Evolutionary conservation across 53 echinoderm and acorn worm genomes (phyloP).

Genomic region (Crossaster papposus): DNA sequence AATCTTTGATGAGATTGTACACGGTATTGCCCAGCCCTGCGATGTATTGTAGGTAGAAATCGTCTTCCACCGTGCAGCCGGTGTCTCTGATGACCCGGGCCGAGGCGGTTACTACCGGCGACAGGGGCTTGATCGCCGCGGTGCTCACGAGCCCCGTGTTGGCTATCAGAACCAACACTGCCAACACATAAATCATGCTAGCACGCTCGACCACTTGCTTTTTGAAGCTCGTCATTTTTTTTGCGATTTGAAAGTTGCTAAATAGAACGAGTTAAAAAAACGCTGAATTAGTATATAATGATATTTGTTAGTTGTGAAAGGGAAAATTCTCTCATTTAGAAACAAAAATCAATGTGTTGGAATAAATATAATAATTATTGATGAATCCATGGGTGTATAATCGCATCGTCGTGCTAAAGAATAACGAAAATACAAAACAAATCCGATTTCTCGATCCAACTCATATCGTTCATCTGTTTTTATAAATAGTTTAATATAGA

Average conservation of each 20-base stretch:
- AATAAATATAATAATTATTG: background rate
- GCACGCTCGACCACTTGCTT: background rate
- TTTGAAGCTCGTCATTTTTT: background rate
- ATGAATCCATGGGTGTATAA: too few species aligned
- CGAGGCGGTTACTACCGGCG: background rate
- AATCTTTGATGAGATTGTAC: background rate
- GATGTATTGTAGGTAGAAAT: constrained; percentile 22
- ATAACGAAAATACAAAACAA: too few species aligned
- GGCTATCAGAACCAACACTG: background rate
- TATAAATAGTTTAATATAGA: background rate
- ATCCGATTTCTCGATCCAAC: too few species aligned
- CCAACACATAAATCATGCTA: background rate
- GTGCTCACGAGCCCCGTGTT: background rate
- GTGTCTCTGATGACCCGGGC: background rate
- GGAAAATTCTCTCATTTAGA: background rate
- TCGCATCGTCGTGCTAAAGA: too few species aligned
- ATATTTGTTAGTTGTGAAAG: background rate
- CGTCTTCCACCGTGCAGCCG: constrained; percentile 21
- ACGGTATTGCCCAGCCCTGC: constrained; percentile 27
- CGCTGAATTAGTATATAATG: background rate
- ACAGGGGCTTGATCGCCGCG: background rate
- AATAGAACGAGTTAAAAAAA: background rate
- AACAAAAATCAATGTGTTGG: background rate
- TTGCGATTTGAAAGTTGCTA: background rate
- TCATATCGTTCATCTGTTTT: background rate